Base-by-base conservation (phyloP, 2,888 invertebrate genomes). In the Altica lythri region DNA sequence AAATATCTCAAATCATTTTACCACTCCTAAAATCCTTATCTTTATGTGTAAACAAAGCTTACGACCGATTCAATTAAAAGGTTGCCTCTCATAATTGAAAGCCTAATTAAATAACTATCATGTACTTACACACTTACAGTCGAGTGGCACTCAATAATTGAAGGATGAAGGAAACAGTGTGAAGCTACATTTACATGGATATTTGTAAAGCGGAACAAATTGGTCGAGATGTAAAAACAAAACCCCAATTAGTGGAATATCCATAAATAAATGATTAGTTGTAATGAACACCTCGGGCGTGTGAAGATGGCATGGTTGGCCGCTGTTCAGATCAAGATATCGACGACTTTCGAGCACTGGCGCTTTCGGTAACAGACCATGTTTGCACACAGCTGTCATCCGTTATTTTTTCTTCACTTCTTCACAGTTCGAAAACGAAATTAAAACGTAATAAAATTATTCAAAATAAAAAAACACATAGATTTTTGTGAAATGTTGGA, bases 161-260 rank as follows among this genome's bases (percentile, higher is more conserved):
- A 62, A 57, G 65, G 62, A 62, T 67, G 60, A 54, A 64, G 64
- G 63, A 65, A 64, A 62, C 60, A 55, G 49, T 40, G 49, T 43
- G 55, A 25, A 43, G 40, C 35, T 37, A 54, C 59, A 62, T 63
- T 65, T 67, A 64, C 64, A 65, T 67, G 67, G 59, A 55, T 58
- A 64, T 62, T 61, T 65, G 53, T 59, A 55, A 62, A 58, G 61
- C 65, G 68, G 62, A 68, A 69, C 70, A 68, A 70, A 69, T 69
- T 62, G 65, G 49, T 42, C 48, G 53, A 62, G 48, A 63, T 62
- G 63, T 60, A 64, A 61, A 63, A 68, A 65, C 65, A 66, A 64
- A 62, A 59, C 55, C 56, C 59, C 61, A 64, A 61, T 61, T 61
- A 61, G 49, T 55, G 45, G 53, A 46, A 68, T 68, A 66, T 63